Conservation (phyloP, 2,797 vertebrate species). For the Bufotes viridis region DNA sequence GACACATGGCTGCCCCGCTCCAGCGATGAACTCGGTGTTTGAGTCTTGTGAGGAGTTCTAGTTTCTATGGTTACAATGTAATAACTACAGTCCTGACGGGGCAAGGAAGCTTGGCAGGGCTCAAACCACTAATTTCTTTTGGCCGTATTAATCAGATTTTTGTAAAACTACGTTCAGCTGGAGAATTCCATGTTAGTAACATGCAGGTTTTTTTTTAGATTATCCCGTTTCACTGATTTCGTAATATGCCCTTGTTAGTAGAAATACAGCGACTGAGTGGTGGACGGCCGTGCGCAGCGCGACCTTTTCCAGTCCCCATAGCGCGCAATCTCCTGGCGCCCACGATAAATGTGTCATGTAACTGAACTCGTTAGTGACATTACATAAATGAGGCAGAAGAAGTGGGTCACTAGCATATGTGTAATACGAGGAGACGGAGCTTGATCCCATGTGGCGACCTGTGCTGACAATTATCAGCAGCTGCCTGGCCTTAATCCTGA, state of each 20-base stretch:
- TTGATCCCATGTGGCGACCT: neutral
- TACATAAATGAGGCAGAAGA: slow-evolving; percentile 22
- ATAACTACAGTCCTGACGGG: neutral
- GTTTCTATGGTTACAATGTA: neutral
- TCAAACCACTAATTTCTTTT: neutral
- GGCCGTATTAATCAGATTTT: neutral
- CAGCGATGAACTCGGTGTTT: too few relatives aligned
- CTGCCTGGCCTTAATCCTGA: neutral
- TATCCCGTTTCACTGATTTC: too few relatives aligned
- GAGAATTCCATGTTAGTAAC: neutral
- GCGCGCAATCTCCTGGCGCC: neutral
- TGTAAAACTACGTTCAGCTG: neutral
- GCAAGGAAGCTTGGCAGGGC: too few relatives aligned
- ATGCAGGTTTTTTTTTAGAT: too few relatives aligned
- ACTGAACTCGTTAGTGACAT: neutral
- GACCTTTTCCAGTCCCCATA: neutral
- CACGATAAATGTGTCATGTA: neutral
- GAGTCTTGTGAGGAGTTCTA: neutral
- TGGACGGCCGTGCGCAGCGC: neutral
- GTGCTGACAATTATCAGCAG: slow-evolving; percentile 20
- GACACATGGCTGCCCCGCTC: too few relatives aligned
- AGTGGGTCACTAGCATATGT: neutral
- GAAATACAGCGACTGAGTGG: neutral
- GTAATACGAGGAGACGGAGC: neutral
- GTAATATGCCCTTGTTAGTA: neutral